Percentiles rank a stretch among this genome's conserved stretches.
Conservation (phyloP, 2,113 vertebrate species). For the Solea solea region DNA sequence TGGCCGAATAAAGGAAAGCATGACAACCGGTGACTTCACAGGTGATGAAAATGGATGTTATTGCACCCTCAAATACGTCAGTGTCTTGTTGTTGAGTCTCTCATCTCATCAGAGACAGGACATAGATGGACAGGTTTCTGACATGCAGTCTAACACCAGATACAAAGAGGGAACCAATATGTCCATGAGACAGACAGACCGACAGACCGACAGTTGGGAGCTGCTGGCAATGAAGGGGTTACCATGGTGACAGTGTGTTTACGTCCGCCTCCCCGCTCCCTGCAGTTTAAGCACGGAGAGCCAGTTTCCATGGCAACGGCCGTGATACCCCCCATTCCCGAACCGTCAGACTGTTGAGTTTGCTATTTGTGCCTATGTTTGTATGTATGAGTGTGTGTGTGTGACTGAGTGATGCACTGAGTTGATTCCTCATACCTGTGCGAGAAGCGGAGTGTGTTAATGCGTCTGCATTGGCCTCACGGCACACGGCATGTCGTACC, state of each 20-base stretch:
- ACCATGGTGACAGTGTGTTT: constrained; percentile 77
- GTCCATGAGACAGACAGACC: not conserved
- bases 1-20: too few relatives aligned
- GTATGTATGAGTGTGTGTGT: constrained; percentile 5
- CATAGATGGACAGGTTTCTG: too few relatives aligned
- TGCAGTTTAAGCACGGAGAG: constrained; percentile 71
- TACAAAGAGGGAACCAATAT: not conserved
- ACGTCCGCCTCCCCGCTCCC: constrained; percentile 69
- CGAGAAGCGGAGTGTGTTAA: constrained; percentile 13
- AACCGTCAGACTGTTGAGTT: constrained; percentile 44
- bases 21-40: too few relatives aligned
- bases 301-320: constrained; percentile 83
- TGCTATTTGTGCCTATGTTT: not conserved
- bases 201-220: constrained; percentile 2
- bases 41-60: too few relatives aligned
- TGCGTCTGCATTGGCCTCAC: constrained; percentile 56
- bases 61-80: too few relatives aligned
- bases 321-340: constrained; percentile 45
- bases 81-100: too few relatives aligned
- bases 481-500: not conserved
- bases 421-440: constrained; percentile 72
- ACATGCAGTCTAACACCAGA: not conserved
- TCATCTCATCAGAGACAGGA: too few relatives aligned
- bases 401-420: constrained; percentile 58
- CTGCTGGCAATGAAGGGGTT: constrained; percentile 65